These are phyloP conservation scores for Odontomyia ornata DNA, from an alignment of 2,888 invertebrate genomes.

Conservation along the genomic window DNA sequence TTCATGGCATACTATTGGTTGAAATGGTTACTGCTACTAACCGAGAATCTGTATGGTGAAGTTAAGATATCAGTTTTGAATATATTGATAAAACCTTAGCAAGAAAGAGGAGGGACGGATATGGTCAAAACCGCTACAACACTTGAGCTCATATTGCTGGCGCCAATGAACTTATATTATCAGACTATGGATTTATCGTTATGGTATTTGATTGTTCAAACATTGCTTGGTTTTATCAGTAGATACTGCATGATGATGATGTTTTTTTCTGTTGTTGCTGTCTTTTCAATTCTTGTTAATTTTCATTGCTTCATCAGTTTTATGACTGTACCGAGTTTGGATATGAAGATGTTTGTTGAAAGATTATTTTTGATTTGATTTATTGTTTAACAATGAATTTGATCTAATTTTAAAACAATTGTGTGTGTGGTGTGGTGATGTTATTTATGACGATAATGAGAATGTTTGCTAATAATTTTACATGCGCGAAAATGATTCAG, in stretches of 20 bases:
- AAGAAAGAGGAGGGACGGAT: background rate
- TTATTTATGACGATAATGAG: too few relatives aligned
- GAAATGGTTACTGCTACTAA: background rate
- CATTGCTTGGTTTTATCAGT: too few relatives aligned
- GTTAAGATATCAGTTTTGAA: background rate
- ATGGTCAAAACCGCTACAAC: background rate
- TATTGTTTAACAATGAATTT: background rate
- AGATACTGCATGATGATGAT: background rate
- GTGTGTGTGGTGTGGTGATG: too few relatives aligned
- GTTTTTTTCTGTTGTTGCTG: background rate
- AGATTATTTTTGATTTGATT: slow-evolving; percentile 8
- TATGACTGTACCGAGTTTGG: background rate
- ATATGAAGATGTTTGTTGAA: slow-evolving; percentile 2
- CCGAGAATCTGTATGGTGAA: background rate
- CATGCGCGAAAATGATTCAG: too few relatives aligned
- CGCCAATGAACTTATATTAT: background rate
- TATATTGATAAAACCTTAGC: background rate
- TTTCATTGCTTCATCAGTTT: background rate
- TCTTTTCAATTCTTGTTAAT: background rate
- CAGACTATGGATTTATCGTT: background rate
- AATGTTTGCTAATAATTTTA: too few relatives aligned
- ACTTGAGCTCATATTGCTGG: background rate
- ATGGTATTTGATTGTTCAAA: background rate
- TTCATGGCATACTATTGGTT: background rate
- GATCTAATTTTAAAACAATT: background rate